Conservation (phyloP, 1,140 invertebrate genomes). For the Copidosoma floridanum region DNA sequence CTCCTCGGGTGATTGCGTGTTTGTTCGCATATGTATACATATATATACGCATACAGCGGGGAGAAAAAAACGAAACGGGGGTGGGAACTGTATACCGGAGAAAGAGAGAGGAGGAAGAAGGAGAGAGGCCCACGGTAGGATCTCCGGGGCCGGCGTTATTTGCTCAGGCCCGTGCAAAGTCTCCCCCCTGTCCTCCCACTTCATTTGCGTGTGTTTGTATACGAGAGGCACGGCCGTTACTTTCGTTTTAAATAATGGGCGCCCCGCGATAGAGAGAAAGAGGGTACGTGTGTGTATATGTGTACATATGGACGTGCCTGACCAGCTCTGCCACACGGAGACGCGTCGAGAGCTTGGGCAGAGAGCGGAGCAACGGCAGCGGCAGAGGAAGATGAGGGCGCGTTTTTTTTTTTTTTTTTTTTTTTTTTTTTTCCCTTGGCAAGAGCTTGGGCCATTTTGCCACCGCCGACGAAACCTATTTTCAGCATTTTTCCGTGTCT, state of each 20-base stretch:
- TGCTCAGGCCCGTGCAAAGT: constrained; percentile 7
- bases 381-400: neutral
- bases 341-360: neutral
- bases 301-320: neutral
- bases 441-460: too few relatives aligned
- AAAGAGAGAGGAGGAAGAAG: neutral
- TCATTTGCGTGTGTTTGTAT: too few relatives aligned
- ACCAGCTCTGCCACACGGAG: too few relatives aligned
- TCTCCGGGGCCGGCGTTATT: constrained; percentile 20
- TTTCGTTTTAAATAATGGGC: constrained; percentile 23
- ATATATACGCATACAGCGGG: too few relatives aligned
- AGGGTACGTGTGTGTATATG: neutral
- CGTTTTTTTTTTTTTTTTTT: too few relatives aligned
- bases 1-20: too few relatives aligned
- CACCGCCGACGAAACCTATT: neutral
- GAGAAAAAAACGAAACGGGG: too few relatives aligned
- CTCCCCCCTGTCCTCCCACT: too few relatives aligned
- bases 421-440: too few relatives aligned
- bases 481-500: too few relatives aligned
- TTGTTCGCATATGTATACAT: too few relatives aligned
- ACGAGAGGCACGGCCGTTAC: neutral
- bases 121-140: constrained; percentile 3
- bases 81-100: too few relatives aligned
- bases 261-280: constrained; percentile 1
- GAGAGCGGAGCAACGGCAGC: neutral